Conservation (phyloP, 1,140 invertebrate species). For the Rhizoglyphus robini region DNA sequence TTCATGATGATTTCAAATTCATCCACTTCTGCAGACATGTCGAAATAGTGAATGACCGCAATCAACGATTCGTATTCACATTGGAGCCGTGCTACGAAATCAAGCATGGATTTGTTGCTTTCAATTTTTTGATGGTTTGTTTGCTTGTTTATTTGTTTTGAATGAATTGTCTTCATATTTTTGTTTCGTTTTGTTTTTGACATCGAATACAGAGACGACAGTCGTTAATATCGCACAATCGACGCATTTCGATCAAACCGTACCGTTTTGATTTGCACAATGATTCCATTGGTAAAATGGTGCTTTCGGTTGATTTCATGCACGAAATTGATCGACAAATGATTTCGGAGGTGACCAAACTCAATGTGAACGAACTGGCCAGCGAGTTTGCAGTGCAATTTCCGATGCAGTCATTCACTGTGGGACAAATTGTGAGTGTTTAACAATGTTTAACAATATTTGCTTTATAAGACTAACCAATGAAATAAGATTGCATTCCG, state of each 20-base stretch:
- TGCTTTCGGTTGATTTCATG: background rate
- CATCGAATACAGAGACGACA: background rate
- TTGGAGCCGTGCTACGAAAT: background rate
- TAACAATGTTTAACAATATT: background rate
- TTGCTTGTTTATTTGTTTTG: background rate
- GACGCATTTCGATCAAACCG: background rate
- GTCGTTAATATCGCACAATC: background rate
- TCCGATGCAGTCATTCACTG: conserved; percentile 9
- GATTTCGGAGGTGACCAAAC: background rate
- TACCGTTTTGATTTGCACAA: background rate
- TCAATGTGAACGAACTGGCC: background rate
- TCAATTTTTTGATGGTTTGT: background rate
- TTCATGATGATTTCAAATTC: background rate
- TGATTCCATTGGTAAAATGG: background rate
- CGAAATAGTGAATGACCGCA: background rate
- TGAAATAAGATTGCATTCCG: background rate
- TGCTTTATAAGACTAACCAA: background rate
- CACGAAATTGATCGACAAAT: background rate
- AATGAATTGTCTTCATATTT: too few species aligned
- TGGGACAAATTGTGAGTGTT: background rate
- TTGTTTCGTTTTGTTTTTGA: too few species aligned
- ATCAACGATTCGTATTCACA: background rate
- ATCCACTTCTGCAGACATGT: background rate
- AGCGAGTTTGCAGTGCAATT: conserved; percentile 11
- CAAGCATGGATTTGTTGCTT: background rate